Evolutionary conservation across 2,797 vertebrate genomes (phyloP), one percentile per base, ranked within the genome.

Genomic region (Sardinella longiceps): DNA sequence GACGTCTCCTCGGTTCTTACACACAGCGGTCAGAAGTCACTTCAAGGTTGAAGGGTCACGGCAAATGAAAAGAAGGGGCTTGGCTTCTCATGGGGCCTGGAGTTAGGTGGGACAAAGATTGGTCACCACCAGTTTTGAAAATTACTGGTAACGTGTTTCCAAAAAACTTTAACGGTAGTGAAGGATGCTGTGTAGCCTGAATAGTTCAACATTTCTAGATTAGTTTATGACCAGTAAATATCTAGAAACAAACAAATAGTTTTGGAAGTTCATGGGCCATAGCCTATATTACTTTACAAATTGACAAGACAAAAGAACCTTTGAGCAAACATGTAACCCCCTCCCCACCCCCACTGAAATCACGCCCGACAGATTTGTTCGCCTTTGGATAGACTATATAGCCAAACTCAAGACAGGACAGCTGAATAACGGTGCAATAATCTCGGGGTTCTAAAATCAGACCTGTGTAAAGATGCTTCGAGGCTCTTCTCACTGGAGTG

Each of bases 11-110:
- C 95, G 94, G 90, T 91, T 33, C 66, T 84, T 84, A 77, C 70
- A 77, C 43, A 39, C 33, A 39, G 15, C 90, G 95, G 95, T 96
- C 95, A 95, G 91, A 94, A 94, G 95, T 95, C 94, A 94, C n/a
- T 23, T 84, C 90, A 89, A 93, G 94, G 95, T 95, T 92, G 91
- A 87, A 56, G 90, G 95, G 94, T 94, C 93, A 93, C 82, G 39
- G 83, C 81, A 84, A 83, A 90, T 93, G 93, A 95, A 95, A 94
- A 89, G 94, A 90, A 81, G 88, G 90, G 90, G 89, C 86, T 90
- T 87, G 77, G 90, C 91, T 94, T 87, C 84, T 80, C 87, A 28
- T 88, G 85, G 91, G 33, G 53, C 85, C 80, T 74, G 33, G 1
- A 2, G 70, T 43, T 37, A 18, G 11, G 33, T 39, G 81, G 89